Base-by-base conservation (phyloP, 2,888 invertebrate species). In the Dermolepida albohirtum region DNA sequence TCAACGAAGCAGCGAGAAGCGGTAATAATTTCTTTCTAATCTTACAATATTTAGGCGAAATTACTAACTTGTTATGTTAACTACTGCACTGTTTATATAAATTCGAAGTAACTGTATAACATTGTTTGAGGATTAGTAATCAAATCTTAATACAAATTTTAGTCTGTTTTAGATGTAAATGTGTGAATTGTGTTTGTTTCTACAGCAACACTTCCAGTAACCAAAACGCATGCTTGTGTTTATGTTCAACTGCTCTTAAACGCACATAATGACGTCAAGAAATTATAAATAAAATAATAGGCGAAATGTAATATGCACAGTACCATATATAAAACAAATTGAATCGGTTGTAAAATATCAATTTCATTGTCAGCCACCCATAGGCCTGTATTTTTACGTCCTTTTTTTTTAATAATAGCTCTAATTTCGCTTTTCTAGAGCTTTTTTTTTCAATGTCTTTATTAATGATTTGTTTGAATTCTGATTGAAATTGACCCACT, bases 251-350 rank as follows among this genome's bases (percentile, higher is more conserved):
- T 59, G 40, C 29, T 17, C 44, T 29, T 43, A 44, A 57, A 44
- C 44, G 29, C 44, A 59, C 34, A 14, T 27, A 59, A 47, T 59
- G 44, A 59, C 59, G 59, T 59, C 59, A 59, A 44, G 44, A 44
- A 44, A 59, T 57, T 59, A 59, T 8, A 59, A 44, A 59, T 59
- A 59, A 47, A 29, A 59, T 59, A n/a, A 59, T 44, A 59, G 16
- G 17, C 16, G 40, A 29, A 40, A 54, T 17, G 54, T 11, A 40
- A 40, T 54, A 34, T 34, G 34, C 34, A 40, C 54, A 54, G 40
- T 54, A 54, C 54, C 40, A 54, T 52, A 39, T 52, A 52, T 14
- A 40, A 52, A 14, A 39, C 7, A 54, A 34, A 16, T 54, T n/a
- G 16, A n/a, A 12, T 12, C 6, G 6, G 1, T 44, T 44, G 6